Evolutionary conservation across 2,797 vertebrate genomes (phyloP), one percentile per base, ranked within the genome.

Genomic region (Bovichtus variegatus): DNA sequence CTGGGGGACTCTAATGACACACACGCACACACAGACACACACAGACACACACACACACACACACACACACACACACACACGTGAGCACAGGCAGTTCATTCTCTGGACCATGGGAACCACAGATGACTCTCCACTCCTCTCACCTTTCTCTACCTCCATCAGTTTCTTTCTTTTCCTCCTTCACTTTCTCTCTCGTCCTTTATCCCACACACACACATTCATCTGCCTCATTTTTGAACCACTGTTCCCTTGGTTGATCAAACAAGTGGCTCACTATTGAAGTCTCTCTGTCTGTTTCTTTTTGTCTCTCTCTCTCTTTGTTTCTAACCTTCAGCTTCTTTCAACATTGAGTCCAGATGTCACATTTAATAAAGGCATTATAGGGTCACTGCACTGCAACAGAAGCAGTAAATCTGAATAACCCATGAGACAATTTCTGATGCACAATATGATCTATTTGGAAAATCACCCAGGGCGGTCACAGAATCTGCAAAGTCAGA

Each of bases 91-190:
- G 83, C 68, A 86, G 83, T 81, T 91, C 91, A 89, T 92, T 93
- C 90, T 94, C 87, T 78, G 78, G 51, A 64, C 80, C 87, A 88
- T 93, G 92, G 89, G 92, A 93, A 93, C 90, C 84, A 68, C 81
- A 80, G 83, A 85, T 79, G 82, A 89, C 77, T 90, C 74, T 70
- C 74, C 46, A 36, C 59, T 78, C 58, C 73, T 81, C 84, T 90
- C 83, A 69, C 89, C 80, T 87, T 92, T 88, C 87, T 76, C 84
- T 77, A 59, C 76, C 76, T 77, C 57, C 63, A 70, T 65, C 54
- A 54, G 41, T 68, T 82, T 82, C 60, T 84, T 71, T 84, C 41
- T 75, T 68, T 75, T 46, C 18, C 72, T 67, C 49, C 66, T 25
- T 62, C 50, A 69, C 73, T 84, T 85, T 82, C 70, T 78, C 53